Evolutionary conservation across 2,797 vertebrate genomes (phyloP).

Genomic region (Ptychadena robeensis): DNA sequence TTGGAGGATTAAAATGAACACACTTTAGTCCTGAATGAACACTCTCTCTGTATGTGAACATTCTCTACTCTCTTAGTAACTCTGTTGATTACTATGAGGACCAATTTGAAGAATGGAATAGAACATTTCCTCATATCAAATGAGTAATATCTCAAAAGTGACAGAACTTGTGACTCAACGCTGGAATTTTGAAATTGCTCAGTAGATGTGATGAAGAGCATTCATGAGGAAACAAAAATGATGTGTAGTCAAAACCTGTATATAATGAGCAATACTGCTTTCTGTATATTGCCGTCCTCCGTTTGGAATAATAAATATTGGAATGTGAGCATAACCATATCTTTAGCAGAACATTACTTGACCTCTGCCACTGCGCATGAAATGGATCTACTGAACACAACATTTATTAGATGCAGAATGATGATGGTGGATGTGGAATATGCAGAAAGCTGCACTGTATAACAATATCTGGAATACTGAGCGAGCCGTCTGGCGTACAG

Average conservation of each 20-base stretch:
- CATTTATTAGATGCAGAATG: constrained; percentile 16
- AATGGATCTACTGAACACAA: constrained; percentile 35
- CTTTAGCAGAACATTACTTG: constrained; percentile 17
- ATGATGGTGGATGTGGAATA: constrained; percentile 15
- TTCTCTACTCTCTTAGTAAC: too few species aligned
- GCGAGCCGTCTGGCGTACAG: constrained; percentile 1
- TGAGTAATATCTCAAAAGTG: background rate
- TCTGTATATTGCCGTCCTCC: background rate
- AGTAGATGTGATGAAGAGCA: background rate
- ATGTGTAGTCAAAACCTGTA: background rate
- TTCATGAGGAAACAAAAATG: too few species aligned
- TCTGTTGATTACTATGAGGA: too few species aligned
- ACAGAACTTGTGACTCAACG: background rate
- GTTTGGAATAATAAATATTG: background rate
- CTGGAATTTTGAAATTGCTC: background rate
- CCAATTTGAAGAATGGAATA: too few species aligned
- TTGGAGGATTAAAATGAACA: too few species aligned
- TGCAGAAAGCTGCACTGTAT: background rate
- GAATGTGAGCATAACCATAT: constrained; percentile 8
- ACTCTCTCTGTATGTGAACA: too few species aligned
- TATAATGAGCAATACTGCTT: background rate
- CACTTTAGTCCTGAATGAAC: too few species aligned
- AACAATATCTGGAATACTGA: constrained; percentile 8
- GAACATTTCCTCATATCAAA: too few species aligned
- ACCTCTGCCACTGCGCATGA: background rate